Conservation (phyloP, 2,888 invertebrate genomes). For the Machimus atricapillus region DNA sequence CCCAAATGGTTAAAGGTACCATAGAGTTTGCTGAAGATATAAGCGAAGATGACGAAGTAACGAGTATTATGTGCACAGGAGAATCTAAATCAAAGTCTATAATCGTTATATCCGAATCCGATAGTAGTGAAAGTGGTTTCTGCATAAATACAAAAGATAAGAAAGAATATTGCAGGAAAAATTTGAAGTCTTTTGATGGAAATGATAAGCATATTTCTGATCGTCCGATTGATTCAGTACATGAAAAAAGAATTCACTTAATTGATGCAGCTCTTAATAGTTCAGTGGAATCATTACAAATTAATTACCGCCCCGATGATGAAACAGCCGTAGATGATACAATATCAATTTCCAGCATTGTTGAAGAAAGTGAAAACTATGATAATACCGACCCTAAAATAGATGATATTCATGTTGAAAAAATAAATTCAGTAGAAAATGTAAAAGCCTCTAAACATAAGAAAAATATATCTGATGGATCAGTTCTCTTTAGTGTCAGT, state of each 20-base stretch:
- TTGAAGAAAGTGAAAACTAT: constrained; percentile 23
- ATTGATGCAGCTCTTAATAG: neutral
- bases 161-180: neutral
- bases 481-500: constrained; percentile 9
- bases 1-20: neutral
- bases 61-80: neutral
- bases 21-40: neutral
- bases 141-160: neutral
- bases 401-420: constrained; percentile 23
- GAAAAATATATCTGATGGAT: neutral
- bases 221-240: neutral
- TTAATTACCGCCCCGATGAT: neutral
- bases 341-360: neutral
- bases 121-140: neutral
- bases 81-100: neutral
- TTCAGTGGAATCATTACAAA: neutral
- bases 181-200: neutral
- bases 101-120: neutral
- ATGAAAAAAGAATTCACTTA: neutral
- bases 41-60: constrained; percentile 2
- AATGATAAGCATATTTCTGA: neutral
- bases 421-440: neutral
- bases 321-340: neutral
- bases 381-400: neutral
- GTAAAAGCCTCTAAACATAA: neutral